A percentile compares a stretch with the other conserved stretches of the same genome.
These are phyloP conservation scores for Melieria omissa DNA, from an alignment of 2,888 invertebrate genomes.

Conservation along the genomic window DNA sequence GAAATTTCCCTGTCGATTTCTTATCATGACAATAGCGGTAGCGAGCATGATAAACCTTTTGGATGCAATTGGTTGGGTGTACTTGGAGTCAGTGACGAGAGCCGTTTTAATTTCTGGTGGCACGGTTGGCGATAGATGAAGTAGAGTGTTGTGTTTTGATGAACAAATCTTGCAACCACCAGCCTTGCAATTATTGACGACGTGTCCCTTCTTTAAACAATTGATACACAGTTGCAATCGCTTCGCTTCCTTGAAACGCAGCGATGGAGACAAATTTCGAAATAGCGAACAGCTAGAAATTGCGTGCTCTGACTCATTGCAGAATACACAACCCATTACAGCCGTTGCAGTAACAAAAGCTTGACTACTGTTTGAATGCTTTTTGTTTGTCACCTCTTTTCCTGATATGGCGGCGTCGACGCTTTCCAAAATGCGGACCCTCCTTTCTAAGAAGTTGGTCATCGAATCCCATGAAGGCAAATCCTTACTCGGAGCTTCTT, in stretches of 20 bases:
- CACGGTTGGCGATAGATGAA: no score
- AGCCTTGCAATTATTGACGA: conserved; percentile 21
- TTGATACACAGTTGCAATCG: conserved; percentile 26
- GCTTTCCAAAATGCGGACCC: background rate
- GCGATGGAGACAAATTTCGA: conserved; percentile 2
- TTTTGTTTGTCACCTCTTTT: conserved; percentile 5
- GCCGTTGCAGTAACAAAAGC: background rate
- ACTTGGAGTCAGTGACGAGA: conserved; percentile 6
- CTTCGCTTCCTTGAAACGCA: conserved; percentile 33
- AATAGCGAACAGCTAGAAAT: conserved; percentile 28
- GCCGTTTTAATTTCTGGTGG: background rate
- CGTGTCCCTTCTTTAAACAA: conserved; percentile 20
- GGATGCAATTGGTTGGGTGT: background rate
- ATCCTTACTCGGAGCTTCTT: conserved; percentile 4
- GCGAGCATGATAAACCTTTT: no score
- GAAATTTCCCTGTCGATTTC: no score
- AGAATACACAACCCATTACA: background rate
- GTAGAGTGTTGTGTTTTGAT: conserved; percentile 16
- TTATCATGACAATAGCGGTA: no score
- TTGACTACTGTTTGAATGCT: background rate
- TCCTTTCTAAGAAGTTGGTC: background rate
- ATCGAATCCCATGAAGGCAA: conserved; percentile 11
- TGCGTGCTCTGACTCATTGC: background rate
- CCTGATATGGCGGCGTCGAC: background rate
- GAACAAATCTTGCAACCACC: conserved; percentile 14